Percentiles rank a stretch among this genome's conserved stretches.
These are phyloP conservation scores for Urocolius indicus DNA, from an alignment of 2,113 vertebrate genomes.

Conservation along the genomic window DNA sequence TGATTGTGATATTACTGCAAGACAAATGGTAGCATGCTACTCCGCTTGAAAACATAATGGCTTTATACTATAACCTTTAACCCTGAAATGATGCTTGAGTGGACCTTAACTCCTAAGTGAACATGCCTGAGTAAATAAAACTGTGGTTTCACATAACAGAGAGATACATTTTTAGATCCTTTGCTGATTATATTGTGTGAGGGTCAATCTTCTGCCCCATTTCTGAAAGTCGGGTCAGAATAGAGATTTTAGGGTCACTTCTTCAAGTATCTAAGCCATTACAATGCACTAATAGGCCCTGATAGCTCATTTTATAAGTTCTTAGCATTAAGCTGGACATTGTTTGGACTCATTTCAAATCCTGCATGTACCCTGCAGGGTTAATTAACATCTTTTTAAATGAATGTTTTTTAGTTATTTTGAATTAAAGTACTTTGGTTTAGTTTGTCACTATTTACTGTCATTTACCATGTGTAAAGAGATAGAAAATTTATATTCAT, in stretches of 20 bases:
- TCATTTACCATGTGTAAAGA: not conserved
- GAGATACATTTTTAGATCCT: conserved; percentile 87
- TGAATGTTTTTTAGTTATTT: conserved; percentile 7
- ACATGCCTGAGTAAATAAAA: conserved; percentile 78
- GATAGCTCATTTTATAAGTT: conserved; percentile 75
- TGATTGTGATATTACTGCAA: conserved; percentile 68
- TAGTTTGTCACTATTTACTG: not conserved
- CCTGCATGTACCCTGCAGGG: conserved; percentile 51
- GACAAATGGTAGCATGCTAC: conserved; percentile 64
- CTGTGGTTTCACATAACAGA: conserved; percentile 75
- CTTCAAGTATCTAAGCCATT: conserved; percentile 80
- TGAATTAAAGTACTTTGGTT: conserved; percentile 19
- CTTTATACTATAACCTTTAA: conserved; percentile 74
- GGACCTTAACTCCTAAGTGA: conserved; percentile 73
- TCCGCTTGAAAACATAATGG: conserved; percentile 71
- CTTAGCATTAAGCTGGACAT: conserved; percentile 67
- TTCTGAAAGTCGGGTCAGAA: conserved; percentile 75
- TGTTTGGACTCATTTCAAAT: conserved; percentile 69
- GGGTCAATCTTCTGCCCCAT: conserved; percentile 72
- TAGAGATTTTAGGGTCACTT: conserved; percentile 77
- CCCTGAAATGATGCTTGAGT: conserved; percentile 74
- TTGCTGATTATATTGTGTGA: conserved; percentile 76
- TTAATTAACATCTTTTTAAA: conserved; percentile 69
- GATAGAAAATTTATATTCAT: not conserved
- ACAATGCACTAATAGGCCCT: conserved; percentile 77